Conservation (phyloP, 2,113 vertebrate genomes). For the Tychaedon coryphoeus region DNA sequence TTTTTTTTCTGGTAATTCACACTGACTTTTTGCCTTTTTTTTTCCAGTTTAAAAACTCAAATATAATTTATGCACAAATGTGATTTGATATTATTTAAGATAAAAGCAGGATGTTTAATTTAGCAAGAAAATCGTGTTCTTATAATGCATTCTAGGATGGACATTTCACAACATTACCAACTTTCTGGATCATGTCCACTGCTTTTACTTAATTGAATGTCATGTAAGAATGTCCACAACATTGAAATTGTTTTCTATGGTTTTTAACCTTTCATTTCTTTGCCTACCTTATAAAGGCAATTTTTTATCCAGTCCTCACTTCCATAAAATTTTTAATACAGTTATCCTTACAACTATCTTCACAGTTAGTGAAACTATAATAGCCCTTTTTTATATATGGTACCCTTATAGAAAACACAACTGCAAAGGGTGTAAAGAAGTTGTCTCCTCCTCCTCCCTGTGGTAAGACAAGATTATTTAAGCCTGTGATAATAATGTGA, state of each 20-base stretch:
- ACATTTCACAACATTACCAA: background rate
- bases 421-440: background rate
- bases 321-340: background rate
- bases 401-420: background rate
- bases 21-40: background rate
- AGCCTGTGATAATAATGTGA: background rate
- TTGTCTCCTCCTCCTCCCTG: background rate
- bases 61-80: background rate
- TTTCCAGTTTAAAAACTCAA: background rate
- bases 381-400: background rate
- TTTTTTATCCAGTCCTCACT: background rate
- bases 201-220: background rate
- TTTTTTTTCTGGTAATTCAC: background rate
- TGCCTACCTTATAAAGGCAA: background rate
- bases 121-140: background rate
- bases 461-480: background rate
- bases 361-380: background rate
- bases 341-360: background rate
- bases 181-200: background rate
- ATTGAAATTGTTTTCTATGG: background rate
- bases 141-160: background rate
- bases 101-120: slow-evolving; percentile 6
- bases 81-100: background rate
- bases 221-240: background rate
- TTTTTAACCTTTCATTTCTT: slow-evolving; percentile 17